Evolutionary conservation across 2,797 vertebrate species (phyloP), one percentile per base, ranked within the genome.

Genomic region (Scomberomorus guttatus): DNA sequence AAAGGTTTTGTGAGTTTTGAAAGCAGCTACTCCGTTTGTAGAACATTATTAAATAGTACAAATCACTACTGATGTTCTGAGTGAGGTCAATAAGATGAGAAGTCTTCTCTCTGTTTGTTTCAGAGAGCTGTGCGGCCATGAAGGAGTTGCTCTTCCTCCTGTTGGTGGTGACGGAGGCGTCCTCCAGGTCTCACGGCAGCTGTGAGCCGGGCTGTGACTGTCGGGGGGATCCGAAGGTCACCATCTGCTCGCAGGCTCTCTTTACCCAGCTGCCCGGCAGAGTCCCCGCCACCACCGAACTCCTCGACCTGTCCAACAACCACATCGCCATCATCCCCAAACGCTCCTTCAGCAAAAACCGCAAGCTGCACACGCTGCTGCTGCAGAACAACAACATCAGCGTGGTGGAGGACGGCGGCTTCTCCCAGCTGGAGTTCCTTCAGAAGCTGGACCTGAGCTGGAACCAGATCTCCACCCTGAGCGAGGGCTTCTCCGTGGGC

Each of bases 401-500:
- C 24, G 13, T 51, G 22, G 80, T 96, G 74, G 88, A 88, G 29
- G 86, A 93, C 4, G 92, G 91, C 1, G 81, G 90, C 25, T 97
- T 96, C 82, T 81, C 81, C 0, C 87, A 89, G 20, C 83, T 97
- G 66, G 95, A 94, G 78, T 94, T 93, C 87, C 90, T 97, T 3
- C 91, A 95, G 70, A 95, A 91, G 60, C 91, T 97, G 83, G 96
- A 97, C 86, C 92, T 97, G 63, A 95, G 93, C 88, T 82, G 92
- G 81, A 97, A 97, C 79, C 80, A 32, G 48, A 94, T 97, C 72
- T 71, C 87, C 1, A 3, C 46, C 25, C 92, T 97, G 68, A 70
- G 80, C 0, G 84, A 78, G 3, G 93, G 93, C 0, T 97, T 97
- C 85, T 96, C 95, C 3, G 3, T 67, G 0, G 95, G 96, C 11